Base-by-base conservation (phyloP, 2,797 vertebrate genomes). In the Galago senegalensis region DNA sequence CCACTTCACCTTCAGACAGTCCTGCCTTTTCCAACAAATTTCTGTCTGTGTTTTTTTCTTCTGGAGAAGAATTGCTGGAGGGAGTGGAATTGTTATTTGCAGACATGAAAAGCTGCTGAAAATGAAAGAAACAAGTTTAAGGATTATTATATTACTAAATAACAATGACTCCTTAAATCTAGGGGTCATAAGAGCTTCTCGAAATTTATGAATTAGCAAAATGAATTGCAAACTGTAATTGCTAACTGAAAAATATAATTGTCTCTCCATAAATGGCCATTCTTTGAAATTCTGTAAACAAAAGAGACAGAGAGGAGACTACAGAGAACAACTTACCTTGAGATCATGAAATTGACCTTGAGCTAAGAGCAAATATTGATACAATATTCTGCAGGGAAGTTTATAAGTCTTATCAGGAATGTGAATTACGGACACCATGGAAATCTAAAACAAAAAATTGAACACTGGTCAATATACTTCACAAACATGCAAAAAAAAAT, bases 61-160 rank as follows among this genome's bases (percentile, higher is more conserved):
- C 97, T 8, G 97, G 73, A 58, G 96, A 96, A 0, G 91, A 6
- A 0, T 8, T 6, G 0, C 86, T 95, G 16, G 87, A 65, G 46
- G 98, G 25, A 0, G 85, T 46, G 13, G 97, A 23, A 11, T 87
- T 92, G 8, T 95, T 98, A 18, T 99, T 99, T 85, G 99, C 99
- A 83, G 99, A 99, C 99, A 99, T 99, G 98, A 99, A 99, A 93
- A 99, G 99, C 94, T 99, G 99, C 99, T 99, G 98, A 81, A 98
- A 98, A 89, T 65, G 69, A 97, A 94, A 96, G 40, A 90, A 86
- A 94, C 17, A 86, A 87, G 76, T 76, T 88, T 79, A 87, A 96
- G 87, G 77, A 86, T 63, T 81, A 92, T 75, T 61, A 93, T 43
- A 49, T 49, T 49, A 49, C 49, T 13, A 95, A 94, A 87, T 67